These are phyloP conservation scores for Mus pahari DNA, from an alignment of 2,113 vertebrate species.

Conservation along the genomic window DNA sequence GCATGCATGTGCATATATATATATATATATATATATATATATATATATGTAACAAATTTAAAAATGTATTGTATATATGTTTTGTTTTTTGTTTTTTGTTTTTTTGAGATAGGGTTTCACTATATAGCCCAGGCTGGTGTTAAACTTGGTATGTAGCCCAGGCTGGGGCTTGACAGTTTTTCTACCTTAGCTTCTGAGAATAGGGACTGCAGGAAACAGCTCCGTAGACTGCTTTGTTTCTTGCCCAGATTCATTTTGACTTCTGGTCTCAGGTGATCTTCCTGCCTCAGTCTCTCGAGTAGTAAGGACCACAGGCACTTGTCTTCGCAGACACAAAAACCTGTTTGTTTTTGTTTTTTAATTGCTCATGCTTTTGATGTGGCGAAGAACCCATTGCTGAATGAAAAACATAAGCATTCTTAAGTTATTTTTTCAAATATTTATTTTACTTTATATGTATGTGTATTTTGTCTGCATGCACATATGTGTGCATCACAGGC, in stretches of 20 bases:
- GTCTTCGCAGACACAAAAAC: not conserved
- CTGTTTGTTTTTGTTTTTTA: not conserved
- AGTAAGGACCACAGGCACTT: not conserved
- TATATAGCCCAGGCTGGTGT: not conserved
- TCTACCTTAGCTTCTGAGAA: not conserved
- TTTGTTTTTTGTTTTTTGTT: no score
- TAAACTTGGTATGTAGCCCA: not conserved
- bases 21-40: not conserved
- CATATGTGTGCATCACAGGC: no score
- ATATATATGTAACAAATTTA: not conserved
- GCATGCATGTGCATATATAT: not conserved
- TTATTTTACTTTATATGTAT: no score
- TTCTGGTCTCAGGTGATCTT: not conserved
- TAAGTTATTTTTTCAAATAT: not conserved
- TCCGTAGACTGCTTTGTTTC: not conserved
- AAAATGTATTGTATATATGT: not conserved
- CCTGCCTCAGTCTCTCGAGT: not conserved
- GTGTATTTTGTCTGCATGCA: no score
- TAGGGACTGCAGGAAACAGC: not conserved
- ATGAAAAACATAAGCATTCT: not conserved
- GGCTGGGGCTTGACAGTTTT: not conserved
- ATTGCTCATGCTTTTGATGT: constrained; percentile 20
- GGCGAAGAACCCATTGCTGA: not conserved
- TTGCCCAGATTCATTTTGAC: not conserved
- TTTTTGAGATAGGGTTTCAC: not conserved